These are phyloP conservation scores for Lithophane semibrunnea DNA, from an alignment of 2,888 invertebrate genomes.

Conservation along the genomic window DNA sequence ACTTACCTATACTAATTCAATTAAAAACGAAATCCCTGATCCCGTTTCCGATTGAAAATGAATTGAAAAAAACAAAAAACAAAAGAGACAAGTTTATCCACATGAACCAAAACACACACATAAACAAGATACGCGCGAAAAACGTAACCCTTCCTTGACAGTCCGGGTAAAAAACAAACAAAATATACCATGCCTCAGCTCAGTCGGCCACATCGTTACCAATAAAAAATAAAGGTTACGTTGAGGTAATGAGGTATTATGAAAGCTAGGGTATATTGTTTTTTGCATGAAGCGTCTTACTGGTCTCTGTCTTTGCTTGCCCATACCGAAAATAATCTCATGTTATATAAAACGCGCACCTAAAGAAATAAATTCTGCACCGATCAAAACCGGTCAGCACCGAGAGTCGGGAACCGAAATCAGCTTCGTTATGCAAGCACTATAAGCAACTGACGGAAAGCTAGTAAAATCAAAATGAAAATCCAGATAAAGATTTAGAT, in stretches of 20 bases:
- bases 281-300: not conserved
- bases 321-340: not conserved
- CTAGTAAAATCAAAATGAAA: not conserved
- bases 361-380: not conserved
- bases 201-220: not conserved
- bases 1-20: no score
- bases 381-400: not conserved
- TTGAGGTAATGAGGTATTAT: not conserved
- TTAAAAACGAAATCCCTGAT: no score
- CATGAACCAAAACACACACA: not conserved
- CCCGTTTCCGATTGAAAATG: no score
- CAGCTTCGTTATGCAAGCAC: not conserved
- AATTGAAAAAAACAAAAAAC: not conserved
- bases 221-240: not conserved
- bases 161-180: not conserved
- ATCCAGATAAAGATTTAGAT: not conserved
- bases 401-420: not conserved
- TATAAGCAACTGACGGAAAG: not conserved
- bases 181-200: not conserved
- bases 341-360: not conserved
- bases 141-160: no score
- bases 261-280: not conserved
- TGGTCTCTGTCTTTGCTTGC: not conserved
- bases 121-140: not conserved
- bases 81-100: not conserved